Evolutionary conservation across 2,888 invertebrate species (phyloP).

Genomic region (Synanthedon tipuliformis): DNA sequence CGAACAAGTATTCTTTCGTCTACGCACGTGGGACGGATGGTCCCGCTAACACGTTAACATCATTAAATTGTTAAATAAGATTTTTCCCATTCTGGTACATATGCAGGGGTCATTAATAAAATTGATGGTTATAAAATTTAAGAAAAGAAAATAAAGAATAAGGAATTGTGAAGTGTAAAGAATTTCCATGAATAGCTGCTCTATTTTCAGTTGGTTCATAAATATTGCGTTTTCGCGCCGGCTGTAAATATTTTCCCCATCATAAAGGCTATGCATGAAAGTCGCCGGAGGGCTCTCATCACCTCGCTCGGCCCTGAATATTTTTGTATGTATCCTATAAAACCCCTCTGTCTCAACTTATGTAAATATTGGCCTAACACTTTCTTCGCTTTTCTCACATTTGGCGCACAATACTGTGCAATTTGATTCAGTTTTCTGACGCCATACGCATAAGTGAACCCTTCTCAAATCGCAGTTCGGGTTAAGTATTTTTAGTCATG

Average conservation of each 20-base stretch:
- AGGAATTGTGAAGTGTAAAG: no score
- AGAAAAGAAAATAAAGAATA: neutral
- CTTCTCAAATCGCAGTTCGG: slow-evolving; percentile 34
- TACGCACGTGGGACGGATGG: no score
- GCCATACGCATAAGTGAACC: slow-evolving; percentile 49
- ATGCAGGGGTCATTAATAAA: neutral
- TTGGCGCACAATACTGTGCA: slow-evolving; percentile 62
- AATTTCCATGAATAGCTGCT: slow-evolving; percentile 21
- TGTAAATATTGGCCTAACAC: slow-evolving; percentile 66
- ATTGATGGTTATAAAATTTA: neutral
- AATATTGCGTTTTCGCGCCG: slow-evolving; percentile 51
- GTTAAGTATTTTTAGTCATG: slow-evolving; percentile 3
- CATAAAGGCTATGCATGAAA: slow-evolving; percentile 54
- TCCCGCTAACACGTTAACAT: no score
- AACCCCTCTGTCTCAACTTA: slow-evolving; percentile 66
- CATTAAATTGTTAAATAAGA: no score
- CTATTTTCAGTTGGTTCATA: slow-evolving; percentile 45
- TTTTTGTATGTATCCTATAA: slow-evolving; percentile 50
- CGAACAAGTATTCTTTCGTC: no score
- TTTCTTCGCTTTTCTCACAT: slow-evolving; percentile 64
- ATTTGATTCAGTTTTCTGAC: slow-evolving; percentile 55
- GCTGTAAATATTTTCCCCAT: slow-evolving; percentile 62
- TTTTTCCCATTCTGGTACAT: slow-evolving; percentile 1
- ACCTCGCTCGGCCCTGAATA: slow-evolving; percentile 64
- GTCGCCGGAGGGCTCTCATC: slow-evolving; percentile 58